phyloP scores from a whole-genome alignment of 2,888 invertebrate genomes.

The Thereva nobilitata region DNA sequence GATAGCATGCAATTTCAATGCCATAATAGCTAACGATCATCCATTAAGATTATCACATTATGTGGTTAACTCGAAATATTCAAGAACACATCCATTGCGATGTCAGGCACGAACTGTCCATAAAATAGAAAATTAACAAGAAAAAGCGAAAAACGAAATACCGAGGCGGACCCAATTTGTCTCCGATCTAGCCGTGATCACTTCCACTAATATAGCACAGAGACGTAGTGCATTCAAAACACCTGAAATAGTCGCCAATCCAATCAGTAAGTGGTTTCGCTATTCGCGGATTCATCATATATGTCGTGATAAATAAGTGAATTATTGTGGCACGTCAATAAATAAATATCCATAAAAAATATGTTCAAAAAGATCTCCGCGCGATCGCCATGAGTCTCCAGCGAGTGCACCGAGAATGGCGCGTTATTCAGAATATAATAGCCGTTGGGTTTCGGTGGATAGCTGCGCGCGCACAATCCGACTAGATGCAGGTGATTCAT shows the following conservation, averaged over 20 bases:
- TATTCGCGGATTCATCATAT: slow-evolving; percentile 18
- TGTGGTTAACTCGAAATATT: slow-evolving; percentile 24
- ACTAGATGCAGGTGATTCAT: not conserved
- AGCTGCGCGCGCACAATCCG: slow-evolving; percentile 12
- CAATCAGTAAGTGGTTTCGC: not conserved
- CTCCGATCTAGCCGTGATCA: not conserved
- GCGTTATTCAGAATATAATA: slow-evolving; percentile 1
- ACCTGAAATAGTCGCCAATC: not conserved
- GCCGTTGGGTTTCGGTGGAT: slow-evolving; percentile 1
- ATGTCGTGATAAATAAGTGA: slow-evolving; percentile 31
- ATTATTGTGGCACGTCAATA: slow-evolving; percentile 21
- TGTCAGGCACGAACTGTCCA: slow-evolving; percentile 26
- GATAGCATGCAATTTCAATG: slow-evolving; percentile 23
- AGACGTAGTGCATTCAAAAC: not conserved
- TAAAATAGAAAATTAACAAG: slow-evolving; percentile 26
- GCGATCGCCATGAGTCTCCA: no score
- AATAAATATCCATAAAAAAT: slow-evolving; percentile 11
- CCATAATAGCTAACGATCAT: slow-evolving; percentile 15
- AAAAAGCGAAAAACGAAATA: slow-evolving; percentile 3
- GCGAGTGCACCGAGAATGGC: not conserved
- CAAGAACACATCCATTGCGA: slow-evolving; percentile 22
- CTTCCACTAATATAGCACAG: not conserved
- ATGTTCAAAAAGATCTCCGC: not conserved
- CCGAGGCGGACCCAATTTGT: slow-evolving; percentile 27
- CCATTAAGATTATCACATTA: slow-evolving; percentile 22